These are phyloP conservation scores for Esox niger DNA, from an alignment of 2,113 vertebrate species.

Conservation along the genomic window DNA sequence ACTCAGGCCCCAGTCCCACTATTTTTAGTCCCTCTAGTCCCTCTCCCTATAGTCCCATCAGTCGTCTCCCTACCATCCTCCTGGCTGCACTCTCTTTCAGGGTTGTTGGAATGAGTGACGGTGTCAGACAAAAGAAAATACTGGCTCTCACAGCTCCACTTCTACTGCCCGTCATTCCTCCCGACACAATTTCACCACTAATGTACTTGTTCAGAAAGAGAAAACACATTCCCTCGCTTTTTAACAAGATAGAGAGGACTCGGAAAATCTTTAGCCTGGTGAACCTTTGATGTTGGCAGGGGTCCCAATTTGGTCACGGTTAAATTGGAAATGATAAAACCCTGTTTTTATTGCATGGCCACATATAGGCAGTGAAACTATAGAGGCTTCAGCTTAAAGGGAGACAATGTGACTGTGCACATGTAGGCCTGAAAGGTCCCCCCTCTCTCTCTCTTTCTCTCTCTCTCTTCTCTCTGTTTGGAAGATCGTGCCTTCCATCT, in stretches of 20 bases:
- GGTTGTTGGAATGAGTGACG: conserved; percentile 51
- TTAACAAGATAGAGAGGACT: conserved; percentile 13
- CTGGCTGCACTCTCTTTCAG: conserved; percentile 17
- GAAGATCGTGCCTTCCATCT: background rate
- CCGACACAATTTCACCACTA: conserved; percentile 11
- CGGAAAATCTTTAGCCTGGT: conserved; percentile 2
- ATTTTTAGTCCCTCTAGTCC: no score
- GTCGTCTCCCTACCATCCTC: conserved; percentile 1
- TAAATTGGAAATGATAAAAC: conserved; percentile 70
- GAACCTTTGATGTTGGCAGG: conserved; percentile 30
- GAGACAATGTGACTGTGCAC: conserved; percentile 24
- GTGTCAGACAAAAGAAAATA: conserved; percentile 35
- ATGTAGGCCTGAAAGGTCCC: conserved; percentile 23
- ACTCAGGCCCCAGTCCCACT: conserved; percentile 18
- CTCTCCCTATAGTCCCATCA: no score
- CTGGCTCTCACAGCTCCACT: background rate
- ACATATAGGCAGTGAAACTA: conserved; percentile 54
- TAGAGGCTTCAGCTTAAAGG: conserved; percentile 36
- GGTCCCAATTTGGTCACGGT: conserved; percentile 51
- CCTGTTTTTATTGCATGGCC: conserved; percentile 56
- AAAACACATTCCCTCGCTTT: conserved; percentile 22
- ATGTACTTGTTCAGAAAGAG: conserved; percentile 8
- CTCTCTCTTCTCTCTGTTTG: conserved; percentile 22
- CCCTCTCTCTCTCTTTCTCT: background rate
- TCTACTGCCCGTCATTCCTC: background rate